Evolutionary conservation across 2,888 invertebrate species (phyloP), one percentile per base, ranked within the genome.

Genomic region (Ennomos erosarius): DNA sequence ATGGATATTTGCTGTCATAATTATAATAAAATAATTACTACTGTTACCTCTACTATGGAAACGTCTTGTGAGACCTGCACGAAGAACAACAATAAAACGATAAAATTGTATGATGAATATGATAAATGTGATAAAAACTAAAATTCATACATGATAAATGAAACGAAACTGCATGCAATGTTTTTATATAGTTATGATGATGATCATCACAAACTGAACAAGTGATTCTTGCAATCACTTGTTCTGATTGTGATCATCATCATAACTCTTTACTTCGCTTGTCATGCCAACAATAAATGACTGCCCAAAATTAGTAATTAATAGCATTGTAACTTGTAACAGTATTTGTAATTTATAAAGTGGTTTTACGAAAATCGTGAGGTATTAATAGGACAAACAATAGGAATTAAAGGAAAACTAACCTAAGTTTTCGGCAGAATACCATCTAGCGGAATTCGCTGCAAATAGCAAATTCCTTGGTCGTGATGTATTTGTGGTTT

Each of bases 351-450:
- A 11, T 42, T 8, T 42, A 42, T n/a, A 3, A 16, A 9, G 10
- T 9, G 16, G 5, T 16, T 9, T 16, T 16, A 42, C 3, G 10
- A 9, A 3, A 4, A 9, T 13, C 0, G 13, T 16, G 8, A 16
- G 9, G 2, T 8, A 37, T 26, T 43, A 33, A 8, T 33, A 34
- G 10, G 9, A 36, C 12, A 16, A 48, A 52, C n/a, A 12, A 26
- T 33, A 34, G 5, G 65, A 76, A 26, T 26, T 26, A 26, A 16
- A 26, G 26, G 26, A 0, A 26, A 83, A 81, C 87, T 92, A 92
- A 91, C 91, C 91, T 90, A 84, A 72, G 77, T 88, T 87, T 75
- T 90, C 87, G 70, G 82, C 74, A 33, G 87, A 84, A 77, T 86
- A 90, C 65, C 82, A 85, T 78, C 86, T 82, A 16, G 81, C 70